Evolutionary conservation across 2,888 invertebrate species (phyloP), one percentile per base, ranked within the genome.

Genomic region (Prenolepis imparis): DNA sequence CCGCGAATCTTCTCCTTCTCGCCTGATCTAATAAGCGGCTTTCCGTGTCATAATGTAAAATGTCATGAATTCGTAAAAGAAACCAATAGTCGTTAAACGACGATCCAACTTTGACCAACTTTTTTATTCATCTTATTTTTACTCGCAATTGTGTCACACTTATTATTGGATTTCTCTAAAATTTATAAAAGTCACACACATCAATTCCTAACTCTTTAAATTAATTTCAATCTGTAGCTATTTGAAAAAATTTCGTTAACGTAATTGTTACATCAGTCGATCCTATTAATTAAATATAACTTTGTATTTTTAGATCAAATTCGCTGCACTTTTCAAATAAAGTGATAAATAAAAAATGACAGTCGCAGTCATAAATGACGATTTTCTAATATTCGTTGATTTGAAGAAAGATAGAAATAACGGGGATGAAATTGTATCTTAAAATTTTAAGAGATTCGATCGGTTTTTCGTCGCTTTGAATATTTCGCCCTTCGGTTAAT

Each of bases 1-100:
- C 68, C 48, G 36, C 48, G 70, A 44, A n/a, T 73, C 18, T 48
- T 18, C 28, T n/a, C n/a, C n/a, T 28, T 28, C 48, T 8, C 81
- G 75, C 39, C 32, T 52, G 84, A 57, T 85, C 85, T 89, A 89
- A 89, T 88, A 36, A 36, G 36, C 36, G 88, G 78, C 87, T 87
- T 83, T 82, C 78, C 57, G 67, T 39, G 9, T 66, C 55, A 55
- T 66, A 28, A 66, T 55, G 41, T n/a, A 32, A 24, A 75, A 6
- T 28, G 18, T 9, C 32, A 6, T 15, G 48, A 64, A 39, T 0
- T 39, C 28, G 39, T 18, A 6, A 36, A 66, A 28, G 28, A 28
- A 28, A 28, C 28, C 39, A 55, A 41, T 64, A 24, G 39, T 64
- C 24, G 64, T 36, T 32, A 11, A 75, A 61, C 21, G n/a, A 63